Conservation (phyloP, 1,140 invertebrate genomes). For the Neuroterus valhalla region DNA sequence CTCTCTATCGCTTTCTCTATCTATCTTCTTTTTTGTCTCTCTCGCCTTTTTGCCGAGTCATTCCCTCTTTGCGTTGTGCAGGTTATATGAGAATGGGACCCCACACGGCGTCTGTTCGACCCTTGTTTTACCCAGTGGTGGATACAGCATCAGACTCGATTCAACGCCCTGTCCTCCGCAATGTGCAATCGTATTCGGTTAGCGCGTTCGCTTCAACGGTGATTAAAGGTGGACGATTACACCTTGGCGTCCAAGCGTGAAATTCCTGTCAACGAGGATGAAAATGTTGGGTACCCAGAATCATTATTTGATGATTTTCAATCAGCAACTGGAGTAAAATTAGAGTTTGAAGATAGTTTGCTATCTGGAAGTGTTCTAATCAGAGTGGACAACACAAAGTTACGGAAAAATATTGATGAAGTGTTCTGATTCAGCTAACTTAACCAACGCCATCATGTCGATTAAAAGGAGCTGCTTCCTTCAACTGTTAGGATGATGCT, state of each 20-base stretch:
- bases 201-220: constrained; percentile 10
- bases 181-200: constrained; percentile 16
- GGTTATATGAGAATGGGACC: constrained; percentile 22
- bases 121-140: constrained; percentile 22
- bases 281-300: neutral
- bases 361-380: too few species aligned
- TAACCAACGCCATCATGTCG: too few species aligned
- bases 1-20: neutral
- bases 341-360: too few species aligned
- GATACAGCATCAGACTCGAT: constrained; percentile 7
- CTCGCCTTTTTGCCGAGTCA: constrained; percentile 16
- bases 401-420: too few species aligned
- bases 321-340: too few species aligned
- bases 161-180: neutral
- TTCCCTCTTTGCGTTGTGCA: constrained; percentile 16
- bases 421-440: too few species aligned
- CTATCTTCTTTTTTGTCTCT: neutral
- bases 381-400: too few species aligned
- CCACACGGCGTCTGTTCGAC: constrained; percentile 23
- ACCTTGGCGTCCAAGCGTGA: neutral
- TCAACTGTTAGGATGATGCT: too few species aligned
- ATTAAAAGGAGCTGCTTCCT: too few species aligned
- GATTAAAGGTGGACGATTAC: constrained; percentile 23
- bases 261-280: neutral
- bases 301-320: neutral